Percentiles rank a stretch among this genome's conserved stretches.
phyloP scores from a whole-genome alignment of 2,113 vertebrate genomes.

The Hemiscyllium ocellatum region DNA sequence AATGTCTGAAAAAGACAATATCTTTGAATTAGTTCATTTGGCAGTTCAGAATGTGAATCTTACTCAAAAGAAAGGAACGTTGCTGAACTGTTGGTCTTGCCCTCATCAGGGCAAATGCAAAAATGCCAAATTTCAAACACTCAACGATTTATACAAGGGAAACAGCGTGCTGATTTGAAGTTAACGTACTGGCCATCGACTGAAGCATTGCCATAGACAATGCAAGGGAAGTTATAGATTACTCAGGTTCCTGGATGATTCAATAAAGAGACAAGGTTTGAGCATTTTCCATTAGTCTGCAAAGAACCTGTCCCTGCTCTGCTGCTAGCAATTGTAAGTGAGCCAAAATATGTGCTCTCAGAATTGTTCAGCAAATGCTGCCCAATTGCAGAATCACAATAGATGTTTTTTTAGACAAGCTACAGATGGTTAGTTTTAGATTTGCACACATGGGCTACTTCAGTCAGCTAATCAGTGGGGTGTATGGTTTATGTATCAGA shows the following conservation, averaged over 20 bases:
- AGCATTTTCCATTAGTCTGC: background rate
- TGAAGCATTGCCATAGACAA: background rate
- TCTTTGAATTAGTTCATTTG: background rate
- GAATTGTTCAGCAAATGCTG: too few species aligned
- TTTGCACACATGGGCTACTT: too few species aligned
- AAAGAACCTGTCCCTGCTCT: background rate
- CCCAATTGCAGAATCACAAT: too few species aligned
- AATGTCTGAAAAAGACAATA: constrained; percentile 68
- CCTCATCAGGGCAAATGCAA: background rate
- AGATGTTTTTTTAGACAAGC: too few species aligned
- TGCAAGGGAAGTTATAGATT: background rate
- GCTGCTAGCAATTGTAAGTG: background rate
- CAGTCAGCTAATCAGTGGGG: too few species aligned
- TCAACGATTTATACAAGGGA: background rate
- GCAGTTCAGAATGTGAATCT: background rate
- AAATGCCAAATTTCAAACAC: background rate
- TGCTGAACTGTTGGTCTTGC: background rate
- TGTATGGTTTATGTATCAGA: too few species aligned
- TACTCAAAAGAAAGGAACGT: background rate
- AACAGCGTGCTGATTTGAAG: background rate
- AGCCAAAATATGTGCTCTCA: too few species aligned
- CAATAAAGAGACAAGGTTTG: background rate
- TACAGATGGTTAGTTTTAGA: too few species aligned
- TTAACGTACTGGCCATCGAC: too few species aligned
- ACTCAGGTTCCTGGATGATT: background rate